A percentile compares a stretch with the other conserved stretches of the same genome.
Evolutionary conservation across 1,140 invertebrate species (phyloP).

Genomic region (Drosophila pectinifera): DNA sequence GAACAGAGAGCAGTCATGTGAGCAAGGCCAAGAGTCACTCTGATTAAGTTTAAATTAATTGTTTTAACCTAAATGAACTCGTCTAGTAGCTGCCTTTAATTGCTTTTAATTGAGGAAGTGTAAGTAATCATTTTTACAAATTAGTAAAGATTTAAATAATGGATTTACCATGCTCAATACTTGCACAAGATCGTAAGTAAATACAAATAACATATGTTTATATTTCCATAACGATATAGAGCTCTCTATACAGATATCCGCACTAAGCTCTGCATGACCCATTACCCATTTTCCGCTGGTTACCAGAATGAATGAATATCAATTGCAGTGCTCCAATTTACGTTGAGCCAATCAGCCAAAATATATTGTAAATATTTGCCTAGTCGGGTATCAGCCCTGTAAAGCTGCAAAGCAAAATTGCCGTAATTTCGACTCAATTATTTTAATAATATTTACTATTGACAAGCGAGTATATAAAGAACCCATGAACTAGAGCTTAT

Average conservation of each 20-base stretch:
- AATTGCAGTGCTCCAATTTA: conserved; percentile 10
- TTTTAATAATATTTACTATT: conserved; percentile 35
- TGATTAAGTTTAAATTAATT: conserved; percentile 39
- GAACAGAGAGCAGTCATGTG: conserved; percentile 14
- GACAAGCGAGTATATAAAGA: conserved; percentile 27
- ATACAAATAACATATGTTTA: too few relatives aligned
- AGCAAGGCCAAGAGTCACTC: conserved; percentile 42
- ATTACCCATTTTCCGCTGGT: conserved; percentile 21
- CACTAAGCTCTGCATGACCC: conserved; percentile 1
- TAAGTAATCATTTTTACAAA: not conserved
- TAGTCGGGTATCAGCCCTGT: not conserved
- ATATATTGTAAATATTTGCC: conserved; percentile 35
- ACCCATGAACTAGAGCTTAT: not conserved
- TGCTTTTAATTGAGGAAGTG: not conserved
- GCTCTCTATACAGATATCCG: too few relatives aligned
- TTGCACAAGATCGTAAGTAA: too few relatives aligned
- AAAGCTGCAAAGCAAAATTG: conserved; percentile 22
- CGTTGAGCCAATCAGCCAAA: conserved; percentile 21
- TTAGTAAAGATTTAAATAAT: not conserved
- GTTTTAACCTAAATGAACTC: conserved; percentile 24
- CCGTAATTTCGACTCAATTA: conserved; percentile 29
- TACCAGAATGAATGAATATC: conserved; percentile 29
- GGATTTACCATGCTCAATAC: too few relatives aligned
- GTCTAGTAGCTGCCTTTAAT: not conserved
- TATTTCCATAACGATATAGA: not conserved